Percentiles rank a stretch among this genome's conserved stretches.
These are phyloP conservation scores for Laticauda colubrina DNA, from an alignment of 2,113 vertebrate genomes.

Conservation along the genomic window DNA sequence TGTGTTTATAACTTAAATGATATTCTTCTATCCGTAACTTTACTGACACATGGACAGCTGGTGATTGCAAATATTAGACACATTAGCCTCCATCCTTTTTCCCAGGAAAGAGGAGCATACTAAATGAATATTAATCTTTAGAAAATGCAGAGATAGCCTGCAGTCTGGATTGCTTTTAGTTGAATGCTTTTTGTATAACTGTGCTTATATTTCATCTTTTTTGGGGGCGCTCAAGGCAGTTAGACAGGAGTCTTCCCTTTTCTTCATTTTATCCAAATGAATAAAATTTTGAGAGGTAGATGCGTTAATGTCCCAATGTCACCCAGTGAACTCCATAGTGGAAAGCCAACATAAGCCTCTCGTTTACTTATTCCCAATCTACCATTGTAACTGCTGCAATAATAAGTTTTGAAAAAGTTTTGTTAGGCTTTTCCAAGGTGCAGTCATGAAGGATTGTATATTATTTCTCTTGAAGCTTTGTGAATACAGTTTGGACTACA, in stretches of 20 bases:
- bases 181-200: not conserved
- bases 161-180: not conserved
- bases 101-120: not conserved
- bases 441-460: not conserved
- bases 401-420: not conserved
- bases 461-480: not conserved
- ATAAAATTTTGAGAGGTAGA: not conserved
- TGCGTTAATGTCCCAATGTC: not conserved
- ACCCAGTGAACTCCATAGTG: not conserved
- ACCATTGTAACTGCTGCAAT: not conserved
- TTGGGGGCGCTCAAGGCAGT: not conserved
- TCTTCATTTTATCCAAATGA: not conserved
- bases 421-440: not conserved
- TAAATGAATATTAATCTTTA: not conserved
- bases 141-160: not conserved
- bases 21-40: not conserved
- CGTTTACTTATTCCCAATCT: not conserved
- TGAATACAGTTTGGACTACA: not conserved
- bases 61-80: not conserved
- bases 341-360: not conserved
- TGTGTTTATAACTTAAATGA: not conserved
- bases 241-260: not conserved
- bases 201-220: not conserved
- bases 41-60: not conserved
- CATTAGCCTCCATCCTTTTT: not conserved